These are phyloP conservation scores for Natrix natrix DNA, from an alignment of 2,797 vertebrate genomes.

Conservation along the genomic window DNA sequence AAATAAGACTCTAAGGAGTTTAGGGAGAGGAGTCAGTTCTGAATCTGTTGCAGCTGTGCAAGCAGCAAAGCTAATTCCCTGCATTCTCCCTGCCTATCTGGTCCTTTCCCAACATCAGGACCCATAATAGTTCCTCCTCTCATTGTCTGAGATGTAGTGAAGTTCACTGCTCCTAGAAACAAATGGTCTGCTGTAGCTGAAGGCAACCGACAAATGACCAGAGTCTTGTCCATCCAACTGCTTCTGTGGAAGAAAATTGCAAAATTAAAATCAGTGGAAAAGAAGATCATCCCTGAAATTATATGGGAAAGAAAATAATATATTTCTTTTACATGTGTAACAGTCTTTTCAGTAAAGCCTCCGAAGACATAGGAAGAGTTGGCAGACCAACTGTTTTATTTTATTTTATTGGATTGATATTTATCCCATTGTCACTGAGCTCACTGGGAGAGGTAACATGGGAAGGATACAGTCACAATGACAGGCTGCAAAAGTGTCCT, in stretches of 20 bases:
- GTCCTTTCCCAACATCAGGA: neutral
- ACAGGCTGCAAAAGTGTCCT: conserved; percentile 7
- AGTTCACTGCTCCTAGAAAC: neutral
- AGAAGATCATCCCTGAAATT: neutral
- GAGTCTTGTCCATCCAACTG: neutral
- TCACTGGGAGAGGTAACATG: conserved; percentile 37
- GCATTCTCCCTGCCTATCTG: neutral
- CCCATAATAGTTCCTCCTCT: neutral
- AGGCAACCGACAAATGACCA: neutral
- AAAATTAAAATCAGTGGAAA: neutral
- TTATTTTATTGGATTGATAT: conserved; percentile 53
- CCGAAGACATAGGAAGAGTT: conserved; percentile 38
- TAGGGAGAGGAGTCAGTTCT: neutral
- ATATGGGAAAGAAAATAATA: neutral
- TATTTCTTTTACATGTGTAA: neutral
- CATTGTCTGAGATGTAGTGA: neutral
- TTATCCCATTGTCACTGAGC: conserved; percentile 43
- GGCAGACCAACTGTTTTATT: conserved; percentile 53
- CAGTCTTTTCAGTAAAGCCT: neutral
- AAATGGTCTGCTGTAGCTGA: neutral
- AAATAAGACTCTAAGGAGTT: neutral
- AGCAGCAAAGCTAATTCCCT: neutral
- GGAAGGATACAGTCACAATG: conserved; percentile 38
- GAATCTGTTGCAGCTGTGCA: neutral
- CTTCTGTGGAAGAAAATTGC: neutral